Percentiles rank a stretch among this genome's conserved stretches.
phyloP scores from a whole-genome alignment of 2,888 invertebrate species.

The Odontocolon sp. region DNA sequence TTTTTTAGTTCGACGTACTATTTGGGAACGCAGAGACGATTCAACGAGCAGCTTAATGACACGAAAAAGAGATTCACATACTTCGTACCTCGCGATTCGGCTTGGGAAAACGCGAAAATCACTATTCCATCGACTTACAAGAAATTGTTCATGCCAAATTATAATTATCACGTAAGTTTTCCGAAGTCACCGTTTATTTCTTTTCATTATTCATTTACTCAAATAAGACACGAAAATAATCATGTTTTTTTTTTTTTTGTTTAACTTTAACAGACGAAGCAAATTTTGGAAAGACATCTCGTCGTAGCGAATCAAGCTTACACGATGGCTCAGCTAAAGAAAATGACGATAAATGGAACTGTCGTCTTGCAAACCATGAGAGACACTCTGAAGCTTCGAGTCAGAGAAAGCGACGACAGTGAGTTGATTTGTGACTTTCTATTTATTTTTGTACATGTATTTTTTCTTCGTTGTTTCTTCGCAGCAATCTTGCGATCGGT shows the following conservation, averaged over 20 bases:
- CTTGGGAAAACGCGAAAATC: conserved; percentile 91
- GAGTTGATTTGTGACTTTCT: conserved; percentile 78
- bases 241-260: conserved; percentile 23
- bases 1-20: conserved; percentile 88
- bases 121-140: conserved; percentile 91
- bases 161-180: conserved; percentile 88
- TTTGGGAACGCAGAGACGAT: conserved; percentile 88
- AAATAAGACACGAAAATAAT: neutral
- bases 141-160: conserved; percentile 91
- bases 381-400: conserved; percentile 87
- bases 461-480: neutral
- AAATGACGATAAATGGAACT: conserved; percentile 86
- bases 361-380: conserved; percentile 87
- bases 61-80: conserved; percentile 92
- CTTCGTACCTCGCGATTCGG: conserved; percentile 95
- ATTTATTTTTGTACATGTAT: no score
- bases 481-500: neutral
- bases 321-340: conserved; percentile 90
- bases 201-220: neutral
- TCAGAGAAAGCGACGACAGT: conserved; percentile 90
- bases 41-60: conserved; percentile 90
- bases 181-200: conserved; percentile 8
- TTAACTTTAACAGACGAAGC: conserved; percentile 85
- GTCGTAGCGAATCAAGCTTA: conserved; percentile 90
- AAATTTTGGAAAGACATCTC: conserved; percentile 94